A percentile compares a stretch with the other conserved stretches of the same genome.
Evolutionary conservation across 37 sponge, comb jelly and placozoan genomes (phyloP).

Genomic region (Eunapius fragilis): DNA sequence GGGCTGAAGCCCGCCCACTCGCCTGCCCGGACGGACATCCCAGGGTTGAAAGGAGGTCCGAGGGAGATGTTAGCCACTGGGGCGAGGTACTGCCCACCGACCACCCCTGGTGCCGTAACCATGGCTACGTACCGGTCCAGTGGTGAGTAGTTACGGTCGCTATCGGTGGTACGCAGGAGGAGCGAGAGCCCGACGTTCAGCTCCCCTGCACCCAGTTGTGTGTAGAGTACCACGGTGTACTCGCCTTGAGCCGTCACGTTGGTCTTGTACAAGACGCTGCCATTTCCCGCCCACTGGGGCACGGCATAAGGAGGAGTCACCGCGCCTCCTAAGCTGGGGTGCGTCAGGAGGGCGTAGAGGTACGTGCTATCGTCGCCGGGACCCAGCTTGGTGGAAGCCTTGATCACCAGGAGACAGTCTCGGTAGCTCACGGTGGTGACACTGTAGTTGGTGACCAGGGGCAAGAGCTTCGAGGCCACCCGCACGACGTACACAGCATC

Average conservation of each 20-base stretch:
- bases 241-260: background rate
- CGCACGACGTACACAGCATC: conserved; percentile 49
- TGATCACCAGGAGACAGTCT: conserved; percentile 26
- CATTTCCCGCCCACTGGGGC: background rate
- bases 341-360: conserved; percentile 30
- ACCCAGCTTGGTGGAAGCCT: background rate
- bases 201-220: conserved; percentile 12
- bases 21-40: conserved; percentile 7
- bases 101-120: background rate
- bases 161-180: conserved; percentile 21
- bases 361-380: background rate
- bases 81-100: conserved; percentile 3
- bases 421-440: background rate
- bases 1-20: conserved; percentile 32
- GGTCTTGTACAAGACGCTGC: background rate
- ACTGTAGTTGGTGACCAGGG: conserved; percentile 8
- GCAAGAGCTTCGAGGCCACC: conserved; percentile 30
- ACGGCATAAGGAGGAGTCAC: background rate
- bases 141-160: background rate
- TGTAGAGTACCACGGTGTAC: background rate
- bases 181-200: conserved; percentile 28
- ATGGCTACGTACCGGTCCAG: conserved; percentile 14
- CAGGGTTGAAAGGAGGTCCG: background rate
- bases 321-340: background rate
- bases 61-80: background rate